Evolutionary conservation across 2,113 vertebrate genomes (phyloP).

Genomic region (Centropristis striata): DNA sequence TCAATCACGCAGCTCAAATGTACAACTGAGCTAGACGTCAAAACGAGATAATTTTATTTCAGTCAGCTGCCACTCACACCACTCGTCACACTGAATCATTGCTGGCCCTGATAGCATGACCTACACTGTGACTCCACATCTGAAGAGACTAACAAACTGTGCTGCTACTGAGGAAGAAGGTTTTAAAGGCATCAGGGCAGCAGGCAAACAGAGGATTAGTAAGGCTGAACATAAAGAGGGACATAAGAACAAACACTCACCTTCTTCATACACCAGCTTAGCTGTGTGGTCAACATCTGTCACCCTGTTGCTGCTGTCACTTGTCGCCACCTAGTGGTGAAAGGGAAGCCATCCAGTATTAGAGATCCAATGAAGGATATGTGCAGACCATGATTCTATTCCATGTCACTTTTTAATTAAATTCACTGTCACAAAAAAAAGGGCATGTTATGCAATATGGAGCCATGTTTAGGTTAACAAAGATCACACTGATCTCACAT

Average conservation of each 20-base stretch:
- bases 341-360: background rate
- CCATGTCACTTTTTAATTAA: background rate
- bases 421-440: background rate
- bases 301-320: conserved; percentile 75
- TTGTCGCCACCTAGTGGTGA: conserved; percentile 89
- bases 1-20: background rate
- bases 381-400: background rate
- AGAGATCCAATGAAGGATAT: background rate
- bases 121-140: background rate
- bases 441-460: background rate
- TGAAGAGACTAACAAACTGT: background rate
- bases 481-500: background rate
- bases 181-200: background rate
- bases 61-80: background rate
- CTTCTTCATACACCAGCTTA: conserved; percentile 96
- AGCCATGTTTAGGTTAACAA: background rate
- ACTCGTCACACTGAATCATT: background rate
- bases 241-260: conserved; percentile 81
- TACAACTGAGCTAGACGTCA: background rate
- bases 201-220: background rate
- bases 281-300: conserved; percentile 88
- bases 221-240: background rate
- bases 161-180: background rate
- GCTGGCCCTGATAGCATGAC: background rate
- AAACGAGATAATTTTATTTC: background rate